Percentiles rank a stretch among this genome's conserved stretches.
Conservation (phyloP, 2,797 vertebrate species). For the Tangara arthus region DNA sequence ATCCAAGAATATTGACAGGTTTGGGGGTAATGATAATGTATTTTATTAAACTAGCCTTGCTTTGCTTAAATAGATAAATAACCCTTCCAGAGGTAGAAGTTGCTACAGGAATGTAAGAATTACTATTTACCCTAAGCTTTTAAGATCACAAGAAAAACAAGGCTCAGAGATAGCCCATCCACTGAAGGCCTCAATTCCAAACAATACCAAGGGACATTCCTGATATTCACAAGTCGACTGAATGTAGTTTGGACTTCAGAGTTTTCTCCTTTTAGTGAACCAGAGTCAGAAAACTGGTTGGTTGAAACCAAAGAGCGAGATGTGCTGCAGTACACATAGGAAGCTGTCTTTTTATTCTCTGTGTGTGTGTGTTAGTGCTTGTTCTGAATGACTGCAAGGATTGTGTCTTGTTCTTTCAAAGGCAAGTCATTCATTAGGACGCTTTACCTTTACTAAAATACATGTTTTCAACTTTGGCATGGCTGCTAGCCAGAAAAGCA, state of each 20-base stretch:
- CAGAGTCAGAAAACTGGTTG: constrained; percentile 7
- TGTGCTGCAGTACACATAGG: neutral
- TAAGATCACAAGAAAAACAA: neutral
- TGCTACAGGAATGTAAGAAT: neutral
- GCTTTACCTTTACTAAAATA: constrained; percentile 68
- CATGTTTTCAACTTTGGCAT: constrained; percentile 69
- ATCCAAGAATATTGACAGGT: neutral
- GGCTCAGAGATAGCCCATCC: neutral
- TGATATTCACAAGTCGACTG: neutral
- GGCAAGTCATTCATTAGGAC: constrained; percentile 66
- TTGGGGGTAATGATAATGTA: neutral
- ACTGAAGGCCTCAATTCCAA: neutral
- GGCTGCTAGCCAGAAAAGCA: constrained; percentile 79
- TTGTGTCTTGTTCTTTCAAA: constrained; percentile 68
- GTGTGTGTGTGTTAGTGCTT: constrained; percentile 30
- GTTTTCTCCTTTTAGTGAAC: constrained; percentile 7
- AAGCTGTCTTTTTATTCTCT: neutral
- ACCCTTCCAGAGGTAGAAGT: neutral
- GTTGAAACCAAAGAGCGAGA: neutral
- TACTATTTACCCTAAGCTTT: neutral
- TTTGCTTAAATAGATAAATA: neutral
- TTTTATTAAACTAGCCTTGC: neutral
- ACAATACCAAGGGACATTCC: neutral
- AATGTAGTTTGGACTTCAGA: neutral
- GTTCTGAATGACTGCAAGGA: constrained; percentile 59